Percentiles rank a stretch among this genome's conserved stretches.
Conservation (phyloP, 2,888 invertebrate genomes). For the Phengaris alcon region DNA sequence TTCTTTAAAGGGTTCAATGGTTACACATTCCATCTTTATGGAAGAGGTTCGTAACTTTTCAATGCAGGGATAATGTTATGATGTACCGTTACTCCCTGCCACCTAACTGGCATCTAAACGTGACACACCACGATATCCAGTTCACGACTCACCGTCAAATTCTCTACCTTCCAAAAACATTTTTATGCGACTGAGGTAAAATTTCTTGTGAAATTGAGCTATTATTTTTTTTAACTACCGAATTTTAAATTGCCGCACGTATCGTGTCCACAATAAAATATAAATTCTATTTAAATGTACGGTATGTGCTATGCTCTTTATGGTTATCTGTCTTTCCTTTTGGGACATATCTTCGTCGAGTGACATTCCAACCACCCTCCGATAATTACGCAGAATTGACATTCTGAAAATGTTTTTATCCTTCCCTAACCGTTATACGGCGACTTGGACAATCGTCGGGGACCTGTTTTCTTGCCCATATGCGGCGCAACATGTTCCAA, state of each 20-base stretch:
- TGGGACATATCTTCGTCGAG: conserved; percentile 63
- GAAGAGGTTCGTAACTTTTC: conserved; percentile 44
- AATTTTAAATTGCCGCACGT: conserved; percentile 29
- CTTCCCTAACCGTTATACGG: conserved; percentile 64
- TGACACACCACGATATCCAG: conserved; percentile 48
- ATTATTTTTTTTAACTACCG: conserved; percentile 3
- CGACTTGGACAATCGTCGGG: conserved; percentile 65
- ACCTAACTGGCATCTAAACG: conserved; percentile 45
- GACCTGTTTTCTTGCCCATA: conserved; percentile 60
- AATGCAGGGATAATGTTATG: conserved; percentile 56
- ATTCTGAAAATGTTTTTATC: conserved; percentile 62
- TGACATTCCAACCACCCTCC: conserved; percentile 66
- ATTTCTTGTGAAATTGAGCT: conserved; percentile 24
- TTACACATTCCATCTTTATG: conserved; percentile 61
- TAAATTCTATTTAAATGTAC: conserved; percentile 65
- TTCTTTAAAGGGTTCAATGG: conserved; percentile 57
- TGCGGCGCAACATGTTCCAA: conserved; percentile 62
- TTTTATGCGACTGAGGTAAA: conserved; percentile 20
- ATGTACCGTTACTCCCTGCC: conserved; percentile 43
- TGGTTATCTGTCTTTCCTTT: conserved; percentile 60
- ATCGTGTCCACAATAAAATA: conserved; percentile 48
- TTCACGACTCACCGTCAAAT: conserved; percentile 47
- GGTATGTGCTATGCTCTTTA: conserved; percentile 57
- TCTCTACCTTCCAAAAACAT: conserved; percentile 23
- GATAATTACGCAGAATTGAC: conserved; percentile 66